Evolutionary conservation across 2,113 vertebrate species (phyloP).

Genomic region (Gila orcuttii): DNA sequence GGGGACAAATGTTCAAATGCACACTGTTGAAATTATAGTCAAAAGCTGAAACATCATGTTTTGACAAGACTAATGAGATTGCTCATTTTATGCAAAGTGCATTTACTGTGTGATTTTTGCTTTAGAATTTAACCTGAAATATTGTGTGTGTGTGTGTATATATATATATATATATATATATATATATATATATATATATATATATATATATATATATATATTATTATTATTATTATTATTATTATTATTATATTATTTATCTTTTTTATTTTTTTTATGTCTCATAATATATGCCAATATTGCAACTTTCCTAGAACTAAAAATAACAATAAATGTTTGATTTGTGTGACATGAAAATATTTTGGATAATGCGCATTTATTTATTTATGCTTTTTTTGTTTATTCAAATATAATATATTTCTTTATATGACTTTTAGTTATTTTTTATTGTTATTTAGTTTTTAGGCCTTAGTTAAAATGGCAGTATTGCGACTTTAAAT

Average conservation of each 20-base stretch:
- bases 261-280: too few relatives aligned
- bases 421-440: neutral
- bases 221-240: too few relatives aligned
- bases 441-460: neutral
- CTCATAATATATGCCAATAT: neutral
- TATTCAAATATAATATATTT: neutral
- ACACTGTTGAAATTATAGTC: conserved; percentile 52
- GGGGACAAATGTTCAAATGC: conserved; percentile 45
- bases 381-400: neutral
- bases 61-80: neutral
- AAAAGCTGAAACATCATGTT: neutral
- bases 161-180: neutral
- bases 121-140: too few relatives aligned
- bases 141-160: neutral
- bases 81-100: neutral
- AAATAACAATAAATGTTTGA: too few relatives aligned
- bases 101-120: neutral
- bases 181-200: too few relatives aligned
- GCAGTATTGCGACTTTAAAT: neutral
- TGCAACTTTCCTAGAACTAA: neutral
- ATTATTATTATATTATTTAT: too few relatives aligned
- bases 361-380: neutral
- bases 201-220: too few relatives aligned
- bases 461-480: neutral
- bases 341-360: neutral